Conservation (phyloP, 2,888 invertebrate species). For the Sinohyriopsis cumingii region DNA sequence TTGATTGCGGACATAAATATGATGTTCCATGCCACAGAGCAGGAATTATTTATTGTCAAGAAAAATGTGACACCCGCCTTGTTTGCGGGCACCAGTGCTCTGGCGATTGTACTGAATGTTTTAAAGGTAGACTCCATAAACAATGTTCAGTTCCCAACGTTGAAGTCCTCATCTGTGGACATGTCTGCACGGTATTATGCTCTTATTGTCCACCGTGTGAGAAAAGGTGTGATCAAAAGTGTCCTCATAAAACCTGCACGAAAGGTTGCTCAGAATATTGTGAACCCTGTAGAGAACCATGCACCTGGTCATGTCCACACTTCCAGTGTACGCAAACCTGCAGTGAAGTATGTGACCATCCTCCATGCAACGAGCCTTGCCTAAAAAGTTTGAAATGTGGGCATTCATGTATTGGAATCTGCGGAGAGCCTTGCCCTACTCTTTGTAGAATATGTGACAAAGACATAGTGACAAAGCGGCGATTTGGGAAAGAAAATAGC, state of each 20-base stretch:
- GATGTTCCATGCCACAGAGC: slow-evolving; percentile 24
- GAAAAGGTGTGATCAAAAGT: slow-evolving; percentile 66
- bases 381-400: slow-evolving; percentile 71
- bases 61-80: slow-evolving; percentile 10
- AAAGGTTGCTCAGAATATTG: slow-evolving; percentile 64
- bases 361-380: slow-evolving; percentile 68
- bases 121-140: slow-evolving; percentile 77
- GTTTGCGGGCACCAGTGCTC: slow-evolving; percentile 42
- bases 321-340: slow-evolving; percentile 62
- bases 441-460: slow-evolving; percentile 77
- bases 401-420: slow-evolving; percentile 77
- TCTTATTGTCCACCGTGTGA: slow-evolving; percentile 70
- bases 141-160: slow-evolving; percentile 77
- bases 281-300: slow-evolving; percentile 64
- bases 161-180: slow-evolving; percentile 74
- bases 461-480: slow-evolving; percentile 31
- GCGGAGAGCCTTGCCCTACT: slow-evolving; percentile 82
- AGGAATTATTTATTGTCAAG: slow-evolving; percentile 8
- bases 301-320: slow-evolving; percentile 65
- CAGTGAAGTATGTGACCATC: slow-evolving; percentile 67
- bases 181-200: slow-evolving; percentile 62
- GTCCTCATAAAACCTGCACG: slow-evolving; percentile 62
- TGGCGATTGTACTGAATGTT: slow-evolving; percentile 74
- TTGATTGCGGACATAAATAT: slow-evolving; percentile 38
- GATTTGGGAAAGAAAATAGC: slow-evolving; percentile 13